Evolutionary conservation across 2,888 invertebrate species (phyloP).

Genomic region (Dinocampus coccinellae): DNA sequence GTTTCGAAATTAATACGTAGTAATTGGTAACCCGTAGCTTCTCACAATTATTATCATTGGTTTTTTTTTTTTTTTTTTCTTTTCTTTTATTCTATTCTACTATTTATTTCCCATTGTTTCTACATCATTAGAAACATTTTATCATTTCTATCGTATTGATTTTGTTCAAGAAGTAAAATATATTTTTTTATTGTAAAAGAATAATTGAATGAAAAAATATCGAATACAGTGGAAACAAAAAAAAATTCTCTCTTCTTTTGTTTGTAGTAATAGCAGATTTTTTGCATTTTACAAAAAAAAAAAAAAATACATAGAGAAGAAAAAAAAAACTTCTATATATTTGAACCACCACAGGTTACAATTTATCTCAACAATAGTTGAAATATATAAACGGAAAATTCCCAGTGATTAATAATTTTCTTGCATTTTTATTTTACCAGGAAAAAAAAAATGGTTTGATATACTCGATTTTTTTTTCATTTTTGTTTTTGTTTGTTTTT

Average conservation of each 20-base stretch:
- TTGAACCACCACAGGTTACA: background rate
- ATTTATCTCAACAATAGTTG: background rate
- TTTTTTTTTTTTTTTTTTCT: background rate
- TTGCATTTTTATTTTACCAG: background rate
- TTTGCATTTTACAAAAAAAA: background rate
- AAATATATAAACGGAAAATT: background rate
- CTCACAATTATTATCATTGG: background rate
- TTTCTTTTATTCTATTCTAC: background rate
- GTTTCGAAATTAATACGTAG: background rate
- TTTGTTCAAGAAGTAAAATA: background rate
- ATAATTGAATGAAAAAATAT: background rate
- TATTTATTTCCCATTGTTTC: background rate
- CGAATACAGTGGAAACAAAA: background rate
- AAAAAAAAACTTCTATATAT: too few species aligned
- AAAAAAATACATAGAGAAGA: too few species aligned
- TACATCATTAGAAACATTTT: background rate
- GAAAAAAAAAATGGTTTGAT: background rate
- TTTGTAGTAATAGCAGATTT: too few species aligned
- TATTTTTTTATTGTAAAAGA: background rate
- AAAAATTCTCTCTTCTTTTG: background rate
- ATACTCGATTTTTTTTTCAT: background rate
- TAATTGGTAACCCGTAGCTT: background rate
- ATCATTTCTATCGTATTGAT: background rate
- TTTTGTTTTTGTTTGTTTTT: too few species aligned
- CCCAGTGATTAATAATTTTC: background rate